These are phyloP conservation scores for Phrynocephalus versicolor DNA, from an alignment of 2,113 vertebrate species.

Conservation along the genomic window DNA sequence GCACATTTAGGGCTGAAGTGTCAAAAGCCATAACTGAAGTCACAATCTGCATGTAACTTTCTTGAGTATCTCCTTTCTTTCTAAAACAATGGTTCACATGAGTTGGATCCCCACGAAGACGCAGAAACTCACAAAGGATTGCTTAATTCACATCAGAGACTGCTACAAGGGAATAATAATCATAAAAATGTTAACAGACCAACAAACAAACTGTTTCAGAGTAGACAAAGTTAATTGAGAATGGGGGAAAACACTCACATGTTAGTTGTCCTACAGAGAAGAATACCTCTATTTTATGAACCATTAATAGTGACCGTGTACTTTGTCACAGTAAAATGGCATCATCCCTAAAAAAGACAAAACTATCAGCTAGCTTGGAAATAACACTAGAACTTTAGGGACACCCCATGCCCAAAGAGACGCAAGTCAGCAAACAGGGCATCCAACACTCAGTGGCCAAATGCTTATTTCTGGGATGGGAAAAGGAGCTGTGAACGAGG, in stretches of 20 bases:
- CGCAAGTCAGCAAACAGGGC: too few species aligned
- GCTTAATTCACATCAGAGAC: neutral
- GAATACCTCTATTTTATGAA: neutral
- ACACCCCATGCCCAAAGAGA: too few species aligned
- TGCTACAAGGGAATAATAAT: neutral
- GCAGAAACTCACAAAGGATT: neutral
- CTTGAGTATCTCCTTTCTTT: neutral
- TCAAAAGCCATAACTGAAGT: too few species aligned
- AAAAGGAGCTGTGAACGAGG: too few species aligned
- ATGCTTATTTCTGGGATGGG: too few species aligned
- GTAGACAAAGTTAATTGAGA: too few species aligned
- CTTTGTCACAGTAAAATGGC: too few species aligned
- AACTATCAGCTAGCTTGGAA: neutral
- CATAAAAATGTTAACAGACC: too few species aligned
- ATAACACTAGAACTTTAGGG: too few species aligned
- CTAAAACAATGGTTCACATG: neutral
- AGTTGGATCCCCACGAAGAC: neutral
- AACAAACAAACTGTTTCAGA: neutral
- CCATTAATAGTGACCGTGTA: neutral
- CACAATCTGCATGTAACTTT: too few species aligned
- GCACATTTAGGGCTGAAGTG: neutral
- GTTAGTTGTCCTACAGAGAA: neutral
- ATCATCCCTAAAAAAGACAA: too few species aligned
- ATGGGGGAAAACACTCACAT: neutral
- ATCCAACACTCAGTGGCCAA: too few species aligned